These are phyloP conservation scores for Arrhopalites spinosus DNA, from an alignment of 2,888 invertebrate species.

Conservation along the genomic window DNA sequence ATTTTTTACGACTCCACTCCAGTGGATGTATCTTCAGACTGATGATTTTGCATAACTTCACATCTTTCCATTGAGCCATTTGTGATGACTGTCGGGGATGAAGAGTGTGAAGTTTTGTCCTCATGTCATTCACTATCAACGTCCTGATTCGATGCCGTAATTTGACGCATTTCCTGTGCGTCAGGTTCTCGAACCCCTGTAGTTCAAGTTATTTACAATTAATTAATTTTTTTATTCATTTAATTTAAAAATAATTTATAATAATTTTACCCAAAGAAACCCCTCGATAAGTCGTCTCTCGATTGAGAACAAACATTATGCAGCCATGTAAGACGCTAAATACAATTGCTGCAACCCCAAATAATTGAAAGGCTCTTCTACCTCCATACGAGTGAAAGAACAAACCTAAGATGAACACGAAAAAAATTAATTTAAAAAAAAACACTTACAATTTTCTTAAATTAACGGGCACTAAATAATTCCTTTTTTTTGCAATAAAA, in stretches of 20 bases:
- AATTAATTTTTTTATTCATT: neutral
- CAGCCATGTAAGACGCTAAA: slow-evolving; percentile 66
- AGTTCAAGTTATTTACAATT: neutral
- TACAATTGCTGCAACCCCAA: slow-evolving; percentile 71
- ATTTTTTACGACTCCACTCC: neutral
- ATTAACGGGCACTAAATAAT: too few species aligned
- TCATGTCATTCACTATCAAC: slow-evolving; percentile 41
- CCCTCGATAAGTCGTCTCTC: slow-evolving; percentile 48
- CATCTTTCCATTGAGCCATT: neutral
- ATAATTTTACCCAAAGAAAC: slow-evolving; percentile 29
- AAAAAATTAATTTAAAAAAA: too few species aligned
- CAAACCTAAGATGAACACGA: slow-evolving; percentile 61
- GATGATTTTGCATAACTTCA: neutral
- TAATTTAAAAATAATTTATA: neutral
- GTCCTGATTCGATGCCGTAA: slow-evolving; percentile 36
- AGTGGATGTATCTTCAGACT: neutral
- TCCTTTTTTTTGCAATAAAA: too few species aligned
- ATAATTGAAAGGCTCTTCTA: slow-evolving; percentile 71
- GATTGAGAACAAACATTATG: slow-evolving; percentile 61
- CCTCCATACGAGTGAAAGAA: slow-evolving; percentile 71
- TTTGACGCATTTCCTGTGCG: slow-evolving; percentile 54
- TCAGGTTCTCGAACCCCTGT: slow-evolving; percentile 48
- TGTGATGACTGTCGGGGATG: slow-evolving; percentile 13
- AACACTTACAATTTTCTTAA: too few species aligned
- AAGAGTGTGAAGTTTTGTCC: slow-evolving; percentile 35